A percentile compares a stretch with the other conserved stretches of the same genome.
These are phyloP conservation scores for Pristionchus entomophagus DNA, from an alignment of 2,888 invertebrate genomes.

Conservation along the genomic window DNA sequence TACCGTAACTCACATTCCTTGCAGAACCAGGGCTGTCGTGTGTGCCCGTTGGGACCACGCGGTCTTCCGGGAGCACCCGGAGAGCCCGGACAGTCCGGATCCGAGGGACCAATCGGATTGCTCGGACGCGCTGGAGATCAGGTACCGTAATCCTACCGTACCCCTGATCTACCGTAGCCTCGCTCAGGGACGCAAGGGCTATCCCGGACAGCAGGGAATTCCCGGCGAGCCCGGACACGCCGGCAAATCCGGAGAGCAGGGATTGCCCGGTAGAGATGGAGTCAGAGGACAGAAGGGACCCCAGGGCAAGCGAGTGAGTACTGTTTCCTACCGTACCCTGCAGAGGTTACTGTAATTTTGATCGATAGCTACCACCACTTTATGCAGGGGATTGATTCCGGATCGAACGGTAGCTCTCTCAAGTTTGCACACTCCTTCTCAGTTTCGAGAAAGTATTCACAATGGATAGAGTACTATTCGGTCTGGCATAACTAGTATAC, in stretches of 20 bases:
- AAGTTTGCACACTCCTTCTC: too few relatives aligned
- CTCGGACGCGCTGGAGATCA: constrained; percentile 66
- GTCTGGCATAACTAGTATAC: too few relatives aligned
- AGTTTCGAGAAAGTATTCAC: too few relatives aligned
- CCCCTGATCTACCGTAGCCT: background rate
- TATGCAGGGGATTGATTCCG: too few relatives aligned
- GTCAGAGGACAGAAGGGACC: constrained; percentile 66
- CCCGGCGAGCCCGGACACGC: constrained; percentile 70
- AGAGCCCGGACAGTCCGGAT: constrained; percentile 60
- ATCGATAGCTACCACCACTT: too few relatives aligned
- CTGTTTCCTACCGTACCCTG: background rate
- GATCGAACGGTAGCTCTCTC: too few relatives aligned
- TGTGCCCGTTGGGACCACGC: constrained; percentile 70
- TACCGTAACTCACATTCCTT: background rate
- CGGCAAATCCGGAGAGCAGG: constrained; percentile 65
- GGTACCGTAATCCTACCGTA: background rate
- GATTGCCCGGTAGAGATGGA: constrained; percentile 58
- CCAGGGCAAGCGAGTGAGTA: constrained; percentile 52
- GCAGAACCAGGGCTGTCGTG: constrained; percentile 65
- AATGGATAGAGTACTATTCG: too few relatives aligned
- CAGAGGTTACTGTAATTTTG: too few relatives aligned
- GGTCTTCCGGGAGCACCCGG: constrained; percentile 72
- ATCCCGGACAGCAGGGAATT: constrained; percentile 66
- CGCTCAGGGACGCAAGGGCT: constrained; percentile 63
- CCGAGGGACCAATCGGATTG: constrained; percentile 66